Evolutionary conservation across 2,113 vertebrate species (phyloP).

Genomic region (Haemorhous mexicanus): DNA sequence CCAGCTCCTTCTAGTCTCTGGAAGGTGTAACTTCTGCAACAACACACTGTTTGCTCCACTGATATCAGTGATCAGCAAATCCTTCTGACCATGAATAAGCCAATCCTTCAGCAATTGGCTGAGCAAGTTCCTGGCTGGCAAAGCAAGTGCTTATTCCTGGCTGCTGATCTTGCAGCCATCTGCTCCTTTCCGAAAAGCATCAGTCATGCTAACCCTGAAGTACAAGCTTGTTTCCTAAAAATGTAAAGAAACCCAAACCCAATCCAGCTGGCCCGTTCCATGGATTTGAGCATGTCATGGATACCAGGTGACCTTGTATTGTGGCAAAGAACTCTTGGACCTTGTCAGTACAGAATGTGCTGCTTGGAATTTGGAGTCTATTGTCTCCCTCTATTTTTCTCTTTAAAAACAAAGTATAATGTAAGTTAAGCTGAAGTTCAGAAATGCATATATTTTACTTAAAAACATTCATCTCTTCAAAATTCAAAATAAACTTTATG

Average conservation of each 20-base stretch:
- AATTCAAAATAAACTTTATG: slow-evolving; percentile 86
- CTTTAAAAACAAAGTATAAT: slow-evolving; percentile 77
- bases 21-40: not conserved
- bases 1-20: not conserved
- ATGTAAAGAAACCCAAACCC: not conserved
- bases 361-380: slow-evolving; percentile 54
- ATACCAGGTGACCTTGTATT: slow-evolving; percentile 15
- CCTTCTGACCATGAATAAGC: not conserved
- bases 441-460: slow-evolving; percentile 89
- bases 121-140: not conserved
- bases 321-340: slow-evolving; percentile 45
- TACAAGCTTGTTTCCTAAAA: slow-evolving; percentile 26
- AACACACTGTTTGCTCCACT: not conserved
- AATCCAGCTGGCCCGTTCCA: slow-evolving; percentile 26
- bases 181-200: not conserved
- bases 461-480: slow-evolving; percentile 87
- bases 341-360: slow-evolving; percentile 46
- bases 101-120: slow-evolving; percentile 2
- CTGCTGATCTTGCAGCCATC: slow-evolving; percentile 2
- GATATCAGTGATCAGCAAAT: not conserved
- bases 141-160: not conserved
- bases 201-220: slow-evolving; percentile 3
- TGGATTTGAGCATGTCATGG: not conserved
- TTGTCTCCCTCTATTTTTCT: slow-evolving; percentile 15
- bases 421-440: slow-evolving; percentile 81